A percentile compares a stretch with the other conserved stretches of the same genome.
Conservation (phyloP, 2,797 vertebrate genomes). For the Phylloscopus collybita region DNA sequence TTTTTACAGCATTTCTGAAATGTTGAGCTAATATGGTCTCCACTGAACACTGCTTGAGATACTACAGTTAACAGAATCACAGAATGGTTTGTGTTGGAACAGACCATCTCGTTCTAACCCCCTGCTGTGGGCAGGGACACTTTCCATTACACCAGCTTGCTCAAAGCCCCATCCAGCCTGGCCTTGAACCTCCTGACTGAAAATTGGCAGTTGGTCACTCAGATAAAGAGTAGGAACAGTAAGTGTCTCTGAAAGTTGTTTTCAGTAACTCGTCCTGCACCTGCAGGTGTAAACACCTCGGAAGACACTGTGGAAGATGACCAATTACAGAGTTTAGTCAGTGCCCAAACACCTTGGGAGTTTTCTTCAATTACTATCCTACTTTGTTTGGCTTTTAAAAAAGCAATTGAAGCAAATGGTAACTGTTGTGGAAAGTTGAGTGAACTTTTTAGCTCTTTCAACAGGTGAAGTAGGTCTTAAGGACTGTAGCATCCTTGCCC, state of each 20-base stretch:
- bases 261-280: not conserved
- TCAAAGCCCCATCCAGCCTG: not conserved
- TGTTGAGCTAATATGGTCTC: not conserved
- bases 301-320: not conserved
- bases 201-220: not conserved
- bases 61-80: not conserved
- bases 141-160: not conserved
- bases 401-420: not conserved
- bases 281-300: not conserved
- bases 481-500: not conserved
- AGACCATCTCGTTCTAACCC: not conserved
- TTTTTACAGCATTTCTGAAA: not conserved
- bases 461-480: not conserved
- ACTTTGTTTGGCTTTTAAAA: not conserved
- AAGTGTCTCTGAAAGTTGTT: not conserved
- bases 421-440: not conserved
- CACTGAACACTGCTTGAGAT: not conserved
- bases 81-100: not conserved
- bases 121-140: not conserved
- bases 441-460: not conserved
- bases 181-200: not conserved
- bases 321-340: not conserved
- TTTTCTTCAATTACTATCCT: not conserved
- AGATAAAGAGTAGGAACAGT: not conserved
- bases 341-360: not conserved